Evolutionary conservation across 2,113 vertebrate species (phyloP), one percentile per base, ranked within the genome.

Genomic region (Polypterus bichir): DNA sequence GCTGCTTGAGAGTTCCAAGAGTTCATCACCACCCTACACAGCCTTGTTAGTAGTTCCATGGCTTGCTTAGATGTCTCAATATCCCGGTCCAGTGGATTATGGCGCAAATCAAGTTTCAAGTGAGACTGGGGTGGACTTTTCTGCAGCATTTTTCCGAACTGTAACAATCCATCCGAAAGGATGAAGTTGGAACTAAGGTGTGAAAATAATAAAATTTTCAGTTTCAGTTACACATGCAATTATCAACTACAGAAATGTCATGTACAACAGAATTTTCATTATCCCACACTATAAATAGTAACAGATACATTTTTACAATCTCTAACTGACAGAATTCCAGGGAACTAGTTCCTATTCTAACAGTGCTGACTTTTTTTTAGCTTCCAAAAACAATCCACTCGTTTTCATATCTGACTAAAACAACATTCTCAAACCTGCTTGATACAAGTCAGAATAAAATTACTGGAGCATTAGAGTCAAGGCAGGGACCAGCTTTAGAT

Each of bases 161-260:
- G 82, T 67, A 92, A 77, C 54, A 97, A 86, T 44, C 93, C 92
- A 58, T 87, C 83, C 0, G 92, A 85, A 64, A 87, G 87, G 64
- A 94, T 94, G 68, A 91, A 94, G 66, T 97, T 93, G 6, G 91
- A 92, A 71, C 94, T 97, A 79, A 64, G 71, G 52, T 59, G 49
- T 9, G 49, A 64, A 4, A 10, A 56, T 5, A 45, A 4, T 7
- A 51, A 1, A 10, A 49, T 9, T n/a, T n/a, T n/a, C n/a, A n/a
- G n/a, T n/a, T n/a, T 61, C 27, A 61, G 9, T 45, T 51, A 45
- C 9, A 9, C 5, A 60, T 60, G 11, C 10, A n/a, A n/a, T n/a
- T n/a, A n/a, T n/a, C n/a, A n/a, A n/a, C n/a, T n/a, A n/a, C n/a
- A n/a, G n/a, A n/a, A 60, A 6, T 27, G 49, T 54, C 27, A 49